phyloP scores from a whole-genome alignment of 1,140 invertebrate species.

The Cyrtorhinus lividipennis region DNA sequence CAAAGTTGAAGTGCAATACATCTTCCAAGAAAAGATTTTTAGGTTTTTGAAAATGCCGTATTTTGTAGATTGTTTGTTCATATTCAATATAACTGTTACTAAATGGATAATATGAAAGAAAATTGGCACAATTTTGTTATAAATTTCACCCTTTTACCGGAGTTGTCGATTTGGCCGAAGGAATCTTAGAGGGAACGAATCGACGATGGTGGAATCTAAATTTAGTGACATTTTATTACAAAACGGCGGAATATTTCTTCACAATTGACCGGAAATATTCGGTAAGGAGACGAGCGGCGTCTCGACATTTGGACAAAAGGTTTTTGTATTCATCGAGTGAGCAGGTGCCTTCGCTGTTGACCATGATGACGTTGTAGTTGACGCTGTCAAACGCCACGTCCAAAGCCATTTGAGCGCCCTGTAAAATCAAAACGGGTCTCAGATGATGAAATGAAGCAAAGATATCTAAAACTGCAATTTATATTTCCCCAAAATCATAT shows the following conservation, averaged over 20 bases:
- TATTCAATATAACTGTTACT: slow-evolving; percentile 25
- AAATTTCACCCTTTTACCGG: too few relatives aligned
- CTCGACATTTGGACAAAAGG: slow-evolving; percentile 6
- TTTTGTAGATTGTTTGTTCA: slow-evolving; percentile 25
- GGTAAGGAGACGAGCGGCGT: slow-evolving; percentile 5
- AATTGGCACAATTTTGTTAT: too few relatives aligned
- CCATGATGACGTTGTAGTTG: slow-evolving; percentile 9
- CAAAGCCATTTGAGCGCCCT: slow-evolving; percentile 11
- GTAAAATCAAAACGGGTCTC: slow-evolving; percentile 9
- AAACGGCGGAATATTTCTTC: slow-evolving; percentile 12
- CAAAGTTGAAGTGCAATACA: slow-evolving; percentile 19
- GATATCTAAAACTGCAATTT: background rate
- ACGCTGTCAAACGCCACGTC: slow-evolving; percentile 14
- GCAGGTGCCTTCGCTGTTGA: slow-evolving; percentile 10
- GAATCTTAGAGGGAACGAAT: too few relatives aligned
- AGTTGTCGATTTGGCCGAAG: too few relatives aligned
- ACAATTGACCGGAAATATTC: slow-evolving; percentile 9
- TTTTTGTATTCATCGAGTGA: background rate
- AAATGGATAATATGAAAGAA: slow-evolving; percentile 4
- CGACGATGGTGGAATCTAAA: too few relatives aligned
- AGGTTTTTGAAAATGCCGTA: slow-evolving; percentile 16
- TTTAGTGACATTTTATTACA: background rate
- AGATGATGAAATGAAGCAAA: background rate
- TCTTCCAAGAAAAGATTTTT: slow-evolving; percentile 10
- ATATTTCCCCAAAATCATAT: background rate